These are phyloP conservation scores for Latheticus oryzae DNA, from an alignment of 2,888 invertebrate species.

Conservation along the genomic window DNA sequence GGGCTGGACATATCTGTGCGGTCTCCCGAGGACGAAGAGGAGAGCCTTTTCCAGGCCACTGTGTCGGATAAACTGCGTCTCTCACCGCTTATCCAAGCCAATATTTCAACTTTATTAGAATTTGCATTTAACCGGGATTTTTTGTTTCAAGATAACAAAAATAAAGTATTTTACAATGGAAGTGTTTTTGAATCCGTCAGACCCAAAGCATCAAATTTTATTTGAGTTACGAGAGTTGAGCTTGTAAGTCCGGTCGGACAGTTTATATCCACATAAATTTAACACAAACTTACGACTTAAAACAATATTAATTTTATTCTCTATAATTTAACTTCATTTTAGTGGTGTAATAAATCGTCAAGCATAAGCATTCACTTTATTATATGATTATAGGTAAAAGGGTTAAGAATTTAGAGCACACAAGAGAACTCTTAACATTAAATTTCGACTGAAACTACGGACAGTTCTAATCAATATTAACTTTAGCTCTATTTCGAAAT, in stretches of 20 bases:
- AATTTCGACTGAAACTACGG: neutral
- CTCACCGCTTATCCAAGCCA: constrained; percentile 39
- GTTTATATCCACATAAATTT: constrained; percentile 19
- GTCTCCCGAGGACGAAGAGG: constrained; percentile 43
- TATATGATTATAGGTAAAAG: constrained; percentile 9
- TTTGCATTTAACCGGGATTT: constrained; percentile 32
- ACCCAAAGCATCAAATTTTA: too few relatives aligned
- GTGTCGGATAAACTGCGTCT: constrained; percentile 41
- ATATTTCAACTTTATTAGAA: constrained; percentile 45
- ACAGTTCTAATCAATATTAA: constrained; percentile 3
- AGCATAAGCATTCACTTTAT: constrained; percentile 12
- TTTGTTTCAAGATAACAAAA: too few relatives aligned
- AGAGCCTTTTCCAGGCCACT: constrained; percentile 41
- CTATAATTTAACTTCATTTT: constrained; percentile 11
- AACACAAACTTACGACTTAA: constrained; percentile 7
- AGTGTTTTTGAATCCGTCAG: neutral
- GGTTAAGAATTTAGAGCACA: too few relatives aligned
- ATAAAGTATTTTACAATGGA: neutral
- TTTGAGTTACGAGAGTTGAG: too few relatives aligned
- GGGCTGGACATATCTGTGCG: constrained; percentile 44
- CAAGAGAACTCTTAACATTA: too few relatives aligned
- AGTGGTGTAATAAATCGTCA: constrained; percentile 16
- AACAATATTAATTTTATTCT: constrained; percentile 20
- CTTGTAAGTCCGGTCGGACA: constrained; percentile 9
- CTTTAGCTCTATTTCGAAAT: too few relatives aligned